Percentiles rank a stretch among this genome's conserved stretches.
These are phyloP conservation scores for Columbina picui DNA, from an alignment of 2,113 vertebrate species.

Conservation along the genomic window DNA sequence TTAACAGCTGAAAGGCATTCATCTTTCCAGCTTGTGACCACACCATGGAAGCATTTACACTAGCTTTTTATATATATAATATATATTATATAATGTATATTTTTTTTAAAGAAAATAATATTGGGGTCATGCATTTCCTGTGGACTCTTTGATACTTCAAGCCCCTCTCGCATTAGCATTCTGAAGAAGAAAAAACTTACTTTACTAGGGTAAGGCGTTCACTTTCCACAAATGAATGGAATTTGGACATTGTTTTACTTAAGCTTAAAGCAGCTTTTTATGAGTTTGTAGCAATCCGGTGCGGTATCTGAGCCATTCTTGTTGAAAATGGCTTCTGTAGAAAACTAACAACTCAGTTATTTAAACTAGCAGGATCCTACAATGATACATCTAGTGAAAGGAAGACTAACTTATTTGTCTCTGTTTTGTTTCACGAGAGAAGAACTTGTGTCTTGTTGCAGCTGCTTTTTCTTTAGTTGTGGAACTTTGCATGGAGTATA, in stretches of 20 bases:
- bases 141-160: slow-evolving; percentile 86
- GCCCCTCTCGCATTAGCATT: slow-evolving; percentile 83
- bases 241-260: slow-evolving; percentile 83
- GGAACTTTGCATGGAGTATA: slow-evolving; percentile 77
- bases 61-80: slow-evolving; percentile 86
- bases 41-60: slow-evolving; percentile 83
- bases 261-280: slow-evolving; percentile 86
- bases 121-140: slow-evolving; percentile 83
- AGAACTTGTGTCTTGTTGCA: slow-evolving; percentile 79
- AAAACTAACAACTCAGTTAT: slow-evolving; percentile 83
- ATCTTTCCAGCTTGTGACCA: slow-evolving; percentile 80
- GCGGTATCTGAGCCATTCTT: slow-evolving; percentile 83
- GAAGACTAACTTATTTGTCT: slow-evolving; percentile 82
- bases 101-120: slow-evolving; percentile 84
- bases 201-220: slow-evolving; percentile 80
- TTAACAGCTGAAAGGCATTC: slow-evolving; percentile 87
- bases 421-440: slow-evolving; percentile 78
- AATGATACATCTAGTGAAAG: slow-evolving; percentile 81
- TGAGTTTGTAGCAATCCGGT: slow-evolving; percentile 83
- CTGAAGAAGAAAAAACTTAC: slow-evolving; percentile 78
- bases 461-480: slow-evolving; percentile 81
- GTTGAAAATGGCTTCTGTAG: slow-evolving; percentile 82
- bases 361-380: slow-evolving; percentile 84
- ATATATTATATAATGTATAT: slow-evolving; percentile 86
- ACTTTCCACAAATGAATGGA: slow-evolving; percentile 80